phyloP scores from a whole-genome alignment of 37 sponge, comb jelly and placozoan genomes.

The Tethya wilhelma region DNA sequence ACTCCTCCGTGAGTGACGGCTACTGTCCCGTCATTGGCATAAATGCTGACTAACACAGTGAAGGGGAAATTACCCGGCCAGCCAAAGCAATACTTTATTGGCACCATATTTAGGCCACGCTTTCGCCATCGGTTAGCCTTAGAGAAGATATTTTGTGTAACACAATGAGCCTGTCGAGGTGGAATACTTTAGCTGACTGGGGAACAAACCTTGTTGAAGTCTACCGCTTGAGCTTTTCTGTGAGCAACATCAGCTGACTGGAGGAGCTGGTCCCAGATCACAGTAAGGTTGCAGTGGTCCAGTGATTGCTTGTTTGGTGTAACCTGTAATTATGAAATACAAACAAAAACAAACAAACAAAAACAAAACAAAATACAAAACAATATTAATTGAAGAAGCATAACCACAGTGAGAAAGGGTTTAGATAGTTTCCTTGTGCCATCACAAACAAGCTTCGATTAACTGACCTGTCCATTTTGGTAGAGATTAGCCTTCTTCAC shows the following conservation, averaged over 20 bases:
- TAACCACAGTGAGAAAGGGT: not conserved
- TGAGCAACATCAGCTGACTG: constrained; percentile 60
- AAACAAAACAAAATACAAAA: not conserved
- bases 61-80: constrained; percentile 25
- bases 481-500: constrained; percentile 72
- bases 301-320: constrained; percentile 58
- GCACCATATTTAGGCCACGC: constrained; percentile 58
- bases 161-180: not conserved
- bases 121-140: constrained; percentile 84
- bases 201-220: constrained; percentile 61
- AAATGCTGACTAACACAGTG: constrained; percentile 67
- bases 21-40: constrained; percentile 79
- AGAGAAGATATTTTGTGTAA: not conserved
- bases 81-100: constrained; percentile 50
- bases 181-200: not conserved
- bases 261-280: constrained; percentile 70
- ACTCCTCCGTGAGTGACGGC: constrained; percentile 74
- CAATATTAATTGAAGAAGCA: not conserved
- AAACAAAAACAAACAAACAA: too few species aligned
- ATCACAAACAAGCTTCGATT: too few species aligned
- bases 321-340: too few species aligned
- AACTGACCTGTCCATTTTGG: constrained; percentile 59
- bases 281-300: constrained; percentile 64
- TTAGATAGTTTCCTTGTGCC: too few species aligned
- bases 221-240: constrained; percentile 34